Evolutionary conservation across 2,113 vertebrate species (phyloP).

Genomic region (Sigmodon hispidus): DNA sequence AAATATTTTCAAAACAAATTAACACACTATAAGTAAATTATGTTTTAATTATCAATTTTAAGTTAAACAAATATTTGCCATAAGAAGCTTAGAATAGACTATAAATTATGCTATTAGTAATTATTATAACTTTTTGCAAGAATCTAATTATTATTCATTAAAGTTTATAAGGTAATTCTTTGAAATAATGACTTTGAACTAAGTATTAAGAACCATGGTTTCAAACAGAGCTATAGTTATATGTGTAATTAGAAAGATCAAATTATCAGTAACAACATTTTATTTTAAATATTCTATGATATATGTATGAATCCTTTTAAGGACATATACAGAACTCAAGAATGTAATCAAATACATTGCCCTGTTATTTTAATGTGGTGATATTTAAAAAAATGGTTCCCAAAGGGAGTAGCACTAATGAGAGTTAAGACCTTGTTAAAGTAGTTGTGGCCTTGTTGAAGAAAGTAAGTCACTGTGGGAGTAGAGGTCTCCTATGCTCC

Average conservation of each 20-base stretch:
- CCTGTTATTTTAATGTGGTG: background rate
- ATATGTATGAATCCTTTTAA: background rate
- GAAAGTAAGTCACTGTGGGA: background rate
- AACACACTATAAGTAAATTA: background rate
- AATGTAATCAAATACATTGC: background rate
- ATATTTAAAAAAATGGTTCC: background rate
- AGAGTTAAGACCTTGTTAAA: background rate
- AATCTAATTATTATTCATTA: background rate
- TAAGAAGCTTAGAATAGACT: background rate
- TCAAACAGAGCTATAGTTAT: background rate
- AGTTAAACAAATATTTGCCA: background rate
- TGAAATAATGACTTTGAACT: background rate
- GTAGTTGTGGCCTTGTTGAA: background rate
- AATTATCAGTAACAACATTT: background rate
- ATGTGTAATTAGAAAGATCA: background rate
- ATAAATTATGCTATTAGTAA: background rate
- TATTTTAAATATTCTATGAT: constrained; percentile 11
- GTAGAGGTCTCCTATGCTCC: background rate
- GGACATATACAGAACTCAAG: background rate
- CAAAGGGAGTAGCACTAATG: background rate
- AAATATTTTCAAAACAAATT: background rate
- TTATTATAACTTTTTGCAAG: background rate
- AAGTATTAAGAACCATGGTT: background rate
- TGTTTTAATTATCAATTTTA: background rate
- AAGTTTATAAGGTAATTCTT: background rate